These are phyloP conservation scores for Epinephelus moara DNA, from an alignment of 2,113 vertebrate genomes.

Conservation along the genomic window DNA sequence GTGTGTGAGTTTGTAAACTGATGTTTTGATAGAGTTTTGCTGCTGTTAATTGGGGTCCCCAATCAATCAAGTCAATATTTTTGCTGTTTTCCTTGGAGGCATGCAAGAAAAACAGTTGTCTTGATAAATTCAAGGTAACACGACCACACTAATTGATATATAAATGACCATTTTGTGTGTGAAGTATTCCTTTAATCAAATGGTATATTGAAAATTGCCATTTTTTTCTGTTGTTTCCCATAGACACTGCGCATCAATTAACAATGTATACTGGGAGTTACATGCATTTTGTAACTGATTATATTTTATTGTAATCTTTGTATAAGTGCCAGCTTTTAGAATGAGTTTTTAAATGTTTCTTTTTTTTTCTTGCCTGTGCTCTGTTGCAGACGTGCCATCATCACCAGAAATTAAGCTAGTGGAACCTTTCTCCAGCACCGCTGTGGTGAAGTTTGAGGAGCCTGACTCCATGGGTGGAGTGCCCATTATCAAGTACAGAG, in stretches of 20 bases:
- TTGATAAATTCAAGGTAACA: no score
- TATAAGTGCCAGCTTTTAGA: not conserved
- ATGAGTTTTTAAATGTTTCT: not conserved
- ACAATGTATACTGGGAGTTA: not conserved
- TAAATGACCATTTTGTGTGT: no score
- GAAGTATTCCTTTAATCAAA: no score
- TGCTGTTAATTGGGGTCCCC: no score
- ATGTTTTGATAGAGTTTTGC: no score
- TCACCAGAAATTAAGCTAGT: slow-evolving; percentile 90
- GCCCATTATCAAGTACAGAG: slow-evolving; percentile 93
- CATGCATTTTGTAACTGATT: not conserved
- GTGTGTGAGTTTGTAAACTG: no score
- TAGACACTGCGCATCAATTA: not conserved
- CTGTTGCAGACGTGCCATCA: slow-evolving; percentile 91
- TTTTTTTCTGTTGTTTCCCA: not conserved
- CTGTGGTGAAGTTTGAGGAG: slow-evolving; percentile 91
- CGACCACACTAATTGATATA: no score
- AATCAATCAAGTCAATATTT: no score
- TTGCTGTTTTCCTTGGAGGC: no score
- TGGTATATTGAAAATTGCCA: not conserved
- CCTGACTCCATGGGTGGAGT: slow-evolving; percentile 93
- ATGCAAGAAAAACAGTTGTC: no score
- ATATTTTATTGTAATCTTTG: not conserved
- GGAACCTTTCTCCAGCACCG: slow-evolving; percentile 95
- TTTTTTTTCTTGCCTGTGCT: not conserved